phyloP scores from a whole-genome alignment of 2,797 vertebrate genomes.

The Chrysocyon brachyurus region DNA sequence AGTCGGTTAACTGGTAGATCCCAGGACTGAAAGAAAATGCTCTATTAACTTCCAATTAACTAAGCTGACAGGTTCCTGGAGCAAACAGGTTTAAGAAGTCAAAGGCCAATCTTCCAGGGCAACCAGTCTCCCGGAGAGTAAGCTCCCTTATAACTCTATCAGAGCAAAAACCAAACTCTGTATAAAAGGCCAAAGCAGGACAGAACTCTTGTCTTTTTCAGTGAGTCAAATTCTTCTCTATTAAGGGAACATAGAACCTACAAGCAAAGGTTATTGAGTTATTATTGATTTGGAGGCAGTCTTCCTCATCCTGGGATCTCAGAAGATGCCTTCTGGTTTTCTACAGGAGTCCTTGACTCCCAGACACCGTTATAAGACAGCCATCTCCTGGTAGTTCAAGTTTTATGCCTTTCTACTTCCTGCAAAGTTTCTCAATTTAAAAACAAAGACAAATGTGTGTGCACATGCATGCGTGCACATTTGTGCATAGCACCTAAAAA shows the following conservation, averaged over 20 bases:
- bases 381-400: not conserved
- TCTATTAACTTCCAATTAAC: constrained; percentile 29
- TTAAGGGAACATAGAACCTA: not conserved
- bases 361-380: not conserved
- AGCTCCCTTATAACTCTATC: not conserved
- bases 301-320: not conserved
- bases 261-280: constrained; percentile 5
- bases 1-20: not conserved
- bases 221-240: not conserved
- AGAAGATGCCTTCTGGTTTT: not conserved
- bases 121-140: not conserved
- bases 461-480: rapidly evolving
- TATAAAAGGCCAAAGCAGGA: not conserved
- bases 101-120: not conserved
- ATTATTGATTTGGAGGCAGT: not conserved
- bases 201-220: not conserved
- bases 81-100: constrained; percentile 42
- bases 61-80: constrained; percentile 10
- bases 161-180: not conserved
- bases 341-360: not conserved
- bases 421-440: constrained; percentile 1
- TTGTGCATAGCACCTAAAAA: not conserved
- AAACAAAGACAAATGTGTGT: not conserved
- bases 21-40: constrained; percentile 36
- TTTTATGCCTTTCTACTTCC: not conserved